These are phyloP conservation scores for Trimorus sp. DNA, from an alignment of 2,888 invertebrate species.

Conservation along the genomic window DNA sequence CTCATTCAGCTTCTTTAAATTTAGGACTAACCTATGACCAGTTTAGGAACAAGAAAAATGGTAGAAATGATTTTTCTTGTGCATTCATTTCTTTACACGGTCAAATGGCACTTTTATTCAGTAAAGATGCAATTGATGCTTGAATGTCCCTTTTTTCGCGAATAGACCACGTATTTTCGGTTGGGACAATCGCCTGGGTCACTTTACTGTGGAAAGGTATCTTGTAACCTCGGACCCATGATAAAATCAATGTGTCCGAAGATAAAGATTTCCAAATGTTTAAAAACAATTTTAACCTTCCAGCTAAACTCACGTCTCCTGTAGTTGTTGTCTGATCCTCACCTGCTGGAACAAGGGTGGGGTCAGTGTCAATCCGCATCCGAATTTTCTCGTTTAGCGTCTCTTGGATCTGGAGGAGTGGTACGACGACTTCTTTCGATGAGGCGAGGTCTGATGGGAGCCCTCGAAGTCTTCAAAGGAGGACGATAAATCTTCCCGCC, in stretches of 20 bases:
- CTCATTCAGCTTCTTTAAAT: no score
- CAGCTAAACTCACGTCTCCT: slow-evolving; percentile 41
- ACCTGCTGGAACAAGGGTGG: neutral
- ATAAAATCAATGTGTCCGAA: slow-evolving; percentile 23
- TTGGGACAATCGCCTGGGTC: neutral
- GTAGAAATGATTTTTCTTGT: no score
- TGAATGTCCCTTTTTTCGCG: slow-evolving; percentile 6
- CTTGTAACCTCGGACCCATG: slow-evolving; percentile 38
- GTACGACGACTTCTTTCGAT: neutral
- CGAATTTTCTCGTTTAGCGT: no score
- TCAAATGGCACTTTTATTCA: slow-evolving; percentile 13
- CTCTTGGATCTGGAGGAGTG: neutral
- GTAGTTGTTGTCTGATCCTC: neutral
- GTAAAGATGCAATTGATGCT: neutral
- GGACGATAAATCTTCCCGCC: neutral
- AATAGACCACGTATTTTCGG: neutral
- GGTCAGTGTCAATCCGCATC: no score
- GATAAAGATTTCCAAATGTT: slow-evolving; percentile 37
- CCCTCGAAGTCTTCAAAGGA: no score
- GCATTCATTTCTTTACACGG: no score
- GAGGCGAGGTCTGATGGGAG: no score
- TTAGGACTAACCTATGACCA: no score
- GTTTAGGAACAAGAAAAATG: no score
- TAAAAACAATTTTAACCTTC: slow-evolving; percentile 21
- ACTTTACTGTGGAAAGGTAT: slow-evolving; percentile 6